Base-by-base conservation (phyloP, 2,888 invertebrate genomes). In the Suillia variegata region DNA sequence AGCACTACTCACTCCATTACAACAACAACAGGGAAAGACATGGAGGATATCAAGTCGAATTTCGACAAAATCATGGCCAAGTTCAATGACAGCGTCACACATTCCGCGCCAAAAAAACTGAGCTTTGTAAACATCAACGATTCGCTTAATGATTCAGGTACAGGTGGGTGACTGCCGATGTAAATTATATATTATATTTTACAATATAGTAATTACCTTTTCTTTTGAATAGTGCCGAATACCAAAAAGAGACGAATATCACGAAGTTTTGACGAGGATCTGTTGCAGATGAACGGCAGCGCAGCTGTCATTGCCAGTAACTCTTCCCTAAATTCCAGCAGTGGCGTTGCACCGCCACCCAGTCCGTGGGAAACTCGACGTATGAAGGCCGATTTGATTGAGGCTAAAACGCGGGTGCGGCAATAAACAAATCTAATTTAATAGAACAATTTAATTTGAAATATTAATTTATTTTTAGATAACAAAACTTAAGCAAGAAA, bases 331-430 rank as follows among this genome's bases (percentile, higher is more conserved):
- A 78, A 58, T 50, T 54, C 2, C 58, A 72, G 51, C 59, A 57
- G 15, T 70, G n/a, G n/a, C n/a, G 70, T 0, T 62, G 50, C 12
- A 62, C 17, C 42, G 62, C 68, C 69, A 1, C 48, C 67, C 1
- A 77, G 76, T 17, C 89, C 90, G 0, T 88, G 89, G 85, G 89
- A 91, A 78, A 81, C 85, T 3, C 85, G 87, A 60, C 83, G 86
- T 51, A 69, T 90, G 67, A 87, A 88, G 72, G 85, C 86, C 26
- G 89, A 90, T 78, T 80, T 90, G 52, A 82, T 89, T 60, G 89
- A 87, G 70, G 85, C 88, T 1, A 85, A 84, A 70, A 83, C 85
- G 24, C 84, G 85, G 81, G 86, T 86, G 69, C 60, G 64, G 56
- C 3, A 3, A 10, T 8, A 38, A 22, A 13, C 26, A 66, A 66